Evolutionary conservation across 2,888 invertebrate genomes (phyloP).

Genomic region (Sinohyriopsis cumingii): DNA sequence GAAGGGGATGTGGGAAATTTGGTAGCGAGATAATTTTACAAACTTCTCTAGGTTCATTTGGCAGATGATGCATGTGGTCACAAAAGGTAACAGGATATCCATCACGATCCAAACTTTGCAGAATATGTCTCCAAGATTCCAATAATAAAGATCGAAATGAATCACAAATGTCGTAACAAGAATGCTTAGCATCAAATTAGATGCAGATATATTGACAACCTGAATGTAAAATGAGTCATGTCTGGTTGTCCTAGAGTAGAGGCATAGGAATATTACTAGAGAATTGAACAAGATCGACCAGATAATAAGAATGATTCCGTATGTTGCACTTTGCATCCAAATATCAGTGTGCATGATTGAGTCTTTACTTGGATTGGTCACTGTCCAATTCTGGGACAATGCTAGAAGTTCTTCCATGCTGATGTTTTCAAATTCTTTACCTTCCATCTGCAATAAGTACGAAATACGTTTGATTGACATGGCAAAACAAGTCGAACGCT

Average conservation of each 20-base stretch:
- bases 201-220: constrained; percentile 25
- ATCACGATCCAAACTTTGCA: constrained; percentile 25
- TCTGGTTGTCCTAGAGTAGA: constrained; percentile 6
- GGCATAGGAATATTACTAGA: constrained; percentile 15
- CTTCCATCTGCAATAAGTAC: no score
- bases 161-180: constrained; percentile 32
- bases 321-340: constrained; percentile 16
- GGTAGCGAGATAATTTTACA: constrained; percentile 16
- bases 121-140: neutral
- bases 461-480: no score
- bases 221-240: constrained; percentile 21
- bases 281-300: constrained; percentile 19
- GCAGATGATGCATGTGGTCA: constrained; percentile 17
- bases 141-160: constrained; percentile 17
- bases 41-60: constrained; percentile 27
- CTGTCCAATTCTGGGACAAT: no score
- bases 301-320: constrained; percentile 17
- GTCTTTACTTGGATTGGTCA: no score
- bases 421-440: no score
- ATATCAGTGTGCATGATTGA: neutral
- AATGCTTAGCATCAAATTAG: constrained; percentile 19
- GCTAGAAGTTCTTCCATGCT: no score
- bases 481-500: no score
- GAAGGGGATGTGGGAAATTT: constrained; percentile 19
- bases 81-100: constrained; percentile 30